A percentile compares a stretch with the other conserved stretches of the same genome.
Evolutionary conservation across 2,888 invertebrate genomes (phyloP).

Genomic region (Sarcophaga rosellei): DNA sequence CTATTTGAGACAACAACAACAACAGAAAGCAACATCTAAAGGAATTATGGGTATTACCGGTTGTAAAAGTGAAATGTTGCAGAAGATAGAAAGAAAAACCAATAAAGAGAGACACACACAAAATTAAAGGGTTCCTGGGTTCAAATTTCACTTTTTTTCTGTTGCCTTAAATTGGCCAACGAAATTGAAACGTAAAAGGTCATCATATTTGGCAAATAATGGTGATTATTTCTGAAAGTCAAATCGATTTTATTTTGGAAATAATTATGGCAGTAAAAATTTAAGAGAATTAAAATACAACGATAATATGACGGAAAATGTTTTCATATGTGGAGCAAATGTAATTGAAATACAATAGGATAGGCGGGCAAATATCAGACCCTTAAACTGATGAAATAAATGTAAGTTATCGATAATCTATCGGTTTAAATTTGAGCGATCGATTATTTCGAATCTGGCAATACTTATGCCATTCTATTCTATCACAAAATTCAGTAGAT

Average conservation of each 20-base stretch:
- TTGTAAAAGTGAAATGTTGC: constrained; percentile 64
- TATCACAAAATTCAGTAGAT: too few relatives aligned
- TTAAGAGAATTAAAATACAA: background rate
- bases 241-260: constrained; percentile 8
- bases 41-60: constrained; percentile 66
- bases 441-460: too few relatives aligned
- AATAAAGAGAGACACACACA: background rate
- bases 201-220: background rate
- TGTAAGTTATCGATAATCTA: too few relatives aligned
- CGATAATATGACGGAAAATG: background rate
- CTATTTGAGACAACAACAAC: constrained; percentile 2
- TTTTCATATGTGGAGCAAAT: background rate
- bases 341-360: too few relatives aligned
- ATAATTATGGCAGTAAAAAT: background rate
- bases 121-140: constrained; percentile 16
- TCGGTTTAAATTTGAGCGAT: too few relatives aligned
- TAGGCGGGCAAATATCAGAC: too few relatives aligned
- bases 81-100: background rate
- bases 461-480: too few relatives aligned
- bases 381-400: too few relatives aligned
- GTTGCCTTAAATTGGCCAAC: constrained; percentile 18
- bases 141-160: constrained; percentile 45
- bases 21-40: constrained; percentile 13
- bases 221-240: background rate
- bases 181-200: background rate